Evolutionary conservation across 2,888 invertebrate genomes (phyloP).

Genomic region (Heliconius cydno): DNA sequence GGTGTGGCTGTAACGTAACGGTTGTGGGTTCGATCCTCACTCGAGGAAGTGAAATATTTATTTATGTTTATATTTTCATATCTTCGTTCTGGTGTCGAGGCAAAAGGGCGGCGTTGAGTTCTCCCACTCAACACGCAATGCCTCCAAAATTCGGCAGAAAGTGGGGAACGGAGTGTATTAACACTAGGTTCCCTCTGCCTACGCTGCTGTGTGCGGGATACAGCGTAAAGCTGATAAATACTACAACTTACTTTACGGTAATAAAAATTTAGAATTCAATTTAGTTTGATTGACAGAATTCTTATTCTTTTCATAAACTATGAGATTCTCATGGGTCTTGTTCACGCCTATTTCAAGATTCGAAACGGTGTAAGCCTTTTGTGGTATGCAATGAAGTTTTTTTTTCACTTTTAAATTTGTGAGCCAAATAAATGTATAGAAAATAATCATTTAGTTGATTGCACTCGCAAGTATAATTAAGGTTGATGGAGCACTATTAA

Average conservation of each 20-base stretch:
- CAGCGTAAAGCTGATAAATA: too few relatives aligned
- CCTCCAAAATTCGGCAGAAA: too few relatives aligned
- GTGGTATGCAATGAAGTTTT: slow-evolving; percentile 53
- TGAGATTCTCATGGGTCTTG: slow-evolving; percentile 41
- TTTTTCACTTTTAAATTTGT: slow-evolving; percentile 40
- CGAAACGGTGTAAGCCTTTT: slow-evolving; percentile 57
- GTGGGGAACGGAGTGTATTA: too few relatives aligned
- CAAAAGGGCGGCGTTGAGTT: too few relatives aligned
- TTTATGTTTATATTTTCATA: too few relatives aligned
- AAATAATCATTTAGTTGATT: slow-evolving; percentile 51
- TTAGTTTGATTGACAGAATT: slow-evolving; percentile 31
- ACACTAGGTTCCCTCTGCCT: too few relatives aligned
- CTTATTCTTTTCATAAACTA: slow-evolving; percentile 29
- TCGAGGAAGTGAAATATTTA: too few relatives aligned
- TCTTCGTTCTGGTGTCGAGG: too few relatives aligned
- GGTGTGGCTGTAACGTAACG: too few relatives aligned
- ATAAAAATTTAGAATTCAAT: slow-evolving; percentile 17
- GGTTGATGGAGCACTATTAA: slow-evolving; percentile 31
- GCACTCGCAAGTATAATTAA: slow-evolving; percentile 30
- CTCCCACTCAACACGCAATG: too few relatives aligned
- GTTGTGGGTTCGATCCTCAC: too few relatives aligned
- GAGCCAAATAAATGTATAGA: slow-evolving; percentile 57
- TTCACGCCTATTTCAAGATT: slow-evolving; percentile 63
- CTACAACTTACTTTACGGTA: not conserved
- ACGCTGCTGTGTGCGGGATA: too few relatives aligned